These are phyloP conservation scores for Oreochromis spilurus DNA, from an alignment of 2,113 vertebrate species.

Conservation along the genomic window DNA sequence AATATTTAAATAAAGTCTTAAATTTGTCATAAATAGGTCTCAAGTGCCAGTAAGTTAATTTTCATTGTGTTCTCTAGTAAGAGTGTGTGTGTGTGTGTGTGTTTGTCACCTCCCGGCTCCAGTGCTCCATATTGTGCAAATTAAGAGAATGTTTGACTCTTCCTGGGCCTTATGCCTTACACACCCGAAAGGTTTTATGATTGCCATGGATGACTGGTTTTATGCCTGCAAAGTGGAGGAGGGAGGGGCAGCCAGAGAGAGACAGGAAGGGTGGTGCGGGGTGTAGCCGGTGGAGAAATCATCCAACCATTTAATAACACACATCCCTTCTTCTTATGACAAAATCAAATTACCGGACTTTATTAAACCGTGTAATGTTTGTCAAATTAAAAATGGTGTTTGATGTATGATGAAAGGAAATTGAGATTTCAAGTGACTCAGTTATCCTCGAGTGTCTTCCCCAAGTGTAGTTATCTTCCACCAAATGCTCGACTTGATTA, in stretches of 20 bases:
- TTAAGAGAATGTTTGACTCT: conserved; percentile 13
- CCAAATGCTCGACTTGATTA: conserved; percentile 4
- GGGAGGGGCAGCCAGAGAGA: neutral
- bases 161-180: neutral
- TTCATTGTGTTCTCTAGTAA: neutral
- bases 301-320: conserved; percentile 26
- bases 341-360: conserved; percentile 45
- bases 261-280: neutral
- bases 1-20: neutral
- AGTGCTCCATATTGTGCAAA: neutral
- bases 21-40: neutral
- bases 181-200: conserved; percentile 19
- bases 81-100: neutral
- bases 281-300: neutral
- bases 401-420: conserved; percentile 57
- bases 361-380: conserved; percentile 40
- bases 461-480: conserved; percentile 12
- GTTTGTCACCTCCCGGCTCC: neutral
- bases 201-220: conserved; percentile 36
- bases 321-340: conserved; percentile 22
- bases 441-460: conserved; percentile 34
- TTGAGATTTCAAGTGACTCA: conserved; percentile 43
- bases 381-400: conserved; percentile 21
- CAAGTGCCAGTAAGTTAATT: neutral
- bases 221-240: neutral